Evolutionary conservation across 1,140 invertebrate genomes (phyloP).

Genomic region (Pseudomyrmex pallidus): DNA sequence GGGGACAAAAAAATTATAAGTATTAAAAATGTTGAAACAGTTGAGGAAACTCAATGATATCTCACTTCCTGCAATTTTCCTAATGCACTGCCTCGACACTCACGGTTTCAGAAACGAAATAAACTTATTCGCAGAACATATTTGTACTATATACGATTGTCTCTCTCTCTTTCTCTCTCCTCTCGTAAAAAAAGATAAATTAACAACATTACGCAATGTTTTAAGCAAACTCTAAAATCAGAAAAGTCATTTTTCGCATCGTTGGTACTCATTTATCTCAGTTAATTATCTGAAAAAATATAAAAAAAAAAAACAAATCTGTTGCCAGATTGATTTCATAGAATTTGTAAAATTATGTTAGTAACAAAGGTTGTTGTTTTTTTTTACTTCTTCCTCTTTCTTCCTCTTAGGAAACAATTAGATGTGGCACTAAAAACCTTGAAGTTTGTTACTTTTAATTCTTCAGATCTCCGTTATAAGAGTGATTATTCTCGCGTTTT

Average conservation of each 20-base stretch:
- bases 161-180: background rate
- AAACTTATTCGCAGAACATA: constrained; percentile 4
- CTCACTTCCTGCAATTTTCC: constrained; percentile 48
- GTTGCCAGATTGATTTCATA: background rate
- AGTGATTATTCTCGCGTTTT: background rate
- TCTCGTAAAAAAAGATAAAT: too few species aligned
- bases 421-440: background rate
- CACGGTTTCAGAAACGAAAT: background rate
- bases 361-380: background rate
- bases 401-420: constrained; percentile 11
- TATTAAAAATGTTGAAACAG: constrained; percentile 16
- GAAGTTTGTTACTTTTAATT: constrained; percentile 3
- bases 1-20: background rate
- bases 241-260: background rate
- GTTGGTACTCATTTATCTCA: background rate
- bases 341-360: constrained; percentile 22
- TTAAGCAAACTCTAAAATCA: background rate
- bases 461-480: constrained; percentile 2
- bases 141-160: background rate
- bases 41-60: constrained; percentile 41
- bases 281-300: background rate
- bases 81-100: background rate
- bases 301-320: background rate
- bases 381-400: background rate
- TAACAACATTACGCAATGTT: background rate